A percentile compares a stretch with the other conserved stretches of the same genome.
phyloP scores from a whole-genome alignment of 2,888 invertebrate genomes.

The Chrysolina americana region DNA sequence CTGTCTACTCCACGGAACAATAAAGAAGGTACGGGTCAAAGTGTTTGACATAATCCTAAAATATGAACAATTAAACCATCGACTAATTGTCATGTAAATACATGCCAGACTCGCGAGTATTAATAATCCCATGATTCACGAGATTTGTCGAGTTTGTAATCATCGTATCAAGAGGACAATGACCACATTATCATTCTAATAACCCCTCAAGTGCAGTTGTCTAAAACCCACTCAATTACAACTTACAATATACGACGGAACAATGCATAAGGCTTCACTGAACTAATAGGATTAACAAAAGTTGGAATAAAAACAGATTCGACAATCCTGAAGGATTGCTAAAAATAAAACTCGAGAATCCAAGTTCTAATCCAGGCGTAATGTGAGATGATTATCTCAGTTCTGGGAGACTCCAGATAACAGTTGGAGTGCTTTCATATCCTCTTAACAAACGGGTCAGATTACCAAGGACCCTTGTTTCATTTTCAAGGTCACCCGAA shows the following conservation, averaged over 20 bases:
- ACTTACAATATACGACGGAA: background rate
- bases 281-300: conserved; percentile 13
- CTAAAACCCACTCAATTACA: conserved; percentile 35
- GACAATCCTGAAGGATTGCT: background rate
- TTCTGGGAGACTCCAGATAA: too few relatives aligned
- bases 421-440: too few relatives aligned
- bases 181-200: conserved; percentile 41
- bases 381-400: too few relatives aligned
- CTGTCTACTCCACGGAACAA: background rate
- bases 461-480: too few relatives aligned
- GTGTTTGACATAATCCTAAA: background rate
- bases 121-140: conserved; percentile 26
- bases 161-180: conserved; percentile 44
- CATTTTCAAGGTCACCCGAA: too few relatives aligned
- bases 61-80: background rate
- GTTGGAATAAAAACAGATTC: background rate
- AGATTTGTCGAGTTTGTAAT: conserved; percentile 27
- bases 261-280: background rate
- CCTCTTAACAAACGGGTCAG: too few relatives aligned
- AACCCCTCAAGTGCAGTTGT: conserved; percentile 45
- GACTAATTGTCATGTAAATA: conserved; percentile 13
- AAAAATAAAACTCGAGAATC: too few relatives aligned
- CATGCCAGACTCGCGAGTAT: background rate
- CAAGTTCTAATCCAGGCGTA: too few relatives aligned
- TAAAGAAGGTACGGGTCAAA: background rate